These are phyloP conservation scores for Macroteleia sp. DNA, from an alignment of 2,888 invertebrate species.

Conservation along the genomic window DNA sequence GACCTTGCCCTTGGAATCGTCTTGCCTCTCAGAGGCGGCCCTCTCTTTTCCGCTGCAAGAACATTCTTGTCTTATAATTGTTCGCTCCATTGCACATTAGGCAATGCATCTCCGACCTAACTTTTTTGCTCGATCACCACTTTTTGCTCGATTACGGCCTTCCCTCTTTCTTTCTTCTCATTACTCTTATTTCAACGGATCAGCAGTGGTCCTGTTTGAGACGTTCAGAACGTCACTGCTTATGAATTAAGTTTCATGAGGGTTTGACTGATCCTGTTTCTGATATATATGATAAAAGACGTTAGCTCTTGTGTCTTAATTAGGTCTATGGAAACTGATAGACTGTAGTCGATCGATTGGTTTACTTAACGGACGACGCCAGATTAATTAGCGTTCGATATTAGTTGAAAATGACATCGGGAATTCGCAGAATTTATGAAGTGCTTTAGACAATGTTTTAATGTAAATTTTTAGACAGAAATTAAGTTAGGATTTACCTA, in stretches of 20 bases:
- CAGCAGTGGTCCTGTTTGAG: constrained; percentile 13
- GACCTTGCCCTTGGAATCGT: constrained; percentile 64
- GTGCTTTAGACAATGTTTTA: too few species aligned
- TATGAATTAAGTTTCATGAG: constrained; percentile 53
- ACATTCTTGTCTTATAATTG: constrained; percentile 64
- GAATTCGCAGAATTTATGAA: constrained; percentile 25
- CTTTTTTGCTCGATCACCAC: constrained; percentile 37
- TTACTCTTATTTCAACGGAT: constrained; percentile 3
- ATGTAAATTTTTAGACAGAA: too few species aligned
- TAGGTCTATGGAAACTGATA: constrained; percentile 48
- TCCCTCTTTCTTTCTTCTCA: background rate
- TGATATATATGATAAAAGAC: constrained; percentile 50
- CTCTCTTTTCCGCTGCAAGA: constrained; percentile 32
- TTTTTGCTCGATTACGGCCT: constrained; percentile 36
- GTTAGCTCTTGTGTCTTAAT: constrained; percentile 48
- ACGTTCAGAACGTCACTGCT: constrained; percentile 28
- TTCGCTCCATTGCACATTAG: constrained; percentile 63
- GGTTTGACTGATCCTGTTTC: constrained; percentile 16
- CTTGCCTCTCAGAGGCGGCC: constrained; percentile 12
- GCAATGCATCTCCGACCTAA: constrained; percentile 54
- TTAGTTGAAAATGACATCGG: constrained; percentile 40
- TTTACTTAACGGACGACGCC: constrained; percentile 15
- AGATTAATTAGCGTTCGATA: constrained; percentile 52
- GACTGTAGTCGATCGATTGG: constrained; percentile 45
- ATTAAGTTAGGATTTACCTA: too few species aligned